Evolutionary conservation across 2,797 vertebrate genomes (phyloP), one percentile per base, ranked within the genome.

Genomic region (Coreius guichenoti): DNA sequence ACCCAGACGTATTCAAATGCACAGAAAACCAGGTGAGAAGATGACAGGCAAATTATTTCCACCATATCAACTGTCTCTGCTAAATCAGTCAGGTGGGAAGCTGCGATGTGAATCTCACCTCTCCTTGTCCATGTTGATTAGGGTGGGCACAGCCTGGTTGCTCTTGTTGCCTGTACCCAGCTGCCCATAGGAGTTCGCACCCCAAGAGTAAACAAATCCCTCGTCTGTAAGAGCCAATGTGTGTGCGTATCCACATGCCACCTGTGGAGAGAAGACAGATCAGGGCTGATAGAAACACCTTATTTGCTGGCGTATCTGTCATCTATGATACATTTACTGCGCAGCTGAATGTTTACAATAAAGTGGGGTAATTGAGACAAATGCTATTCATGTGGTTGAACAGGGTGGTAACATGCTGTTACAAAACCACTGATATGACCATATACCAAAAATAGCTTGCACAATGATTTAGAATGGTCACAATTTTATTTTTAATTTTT

Each of bases 151-250:
- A 47, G 97, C 96, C 90, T 98, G 98, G 94, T 99, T 99, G 92
- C 96, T 98, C 95, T 99, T 99, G 93, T 97, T 98, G 84, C 98
- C 98, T 16, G 97, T 99, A 89, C 98, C 98, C 92, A 99, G 91
- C 92, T 99, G 98, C 74, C 98, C 98, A 0, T 99, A 99, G 0
- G 98, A 98, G 94, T 99, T 99, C 89, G 98, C 98, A 36, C 98
- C 98, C 98, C 98, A 99, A 81, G 97, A 96, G 85, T 98, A 99
- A 90, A 99, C 93, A 84, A 96, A 94, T 54, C 98, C 98, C 92
- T 99, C 97, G 82, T 99, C 97, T 77, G 98, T 98, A 36, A 99
- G 94, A 33, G 98, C 97, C 93, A 99, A 88, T 0, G 98, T 99
- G 89, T 99, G 98, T 26, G 98, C 98, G 21, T 98, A 99, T 90